Conservation (phyloP, 1,140 invertebrate species). For the Amphibalanus amphitrite region DNA sequence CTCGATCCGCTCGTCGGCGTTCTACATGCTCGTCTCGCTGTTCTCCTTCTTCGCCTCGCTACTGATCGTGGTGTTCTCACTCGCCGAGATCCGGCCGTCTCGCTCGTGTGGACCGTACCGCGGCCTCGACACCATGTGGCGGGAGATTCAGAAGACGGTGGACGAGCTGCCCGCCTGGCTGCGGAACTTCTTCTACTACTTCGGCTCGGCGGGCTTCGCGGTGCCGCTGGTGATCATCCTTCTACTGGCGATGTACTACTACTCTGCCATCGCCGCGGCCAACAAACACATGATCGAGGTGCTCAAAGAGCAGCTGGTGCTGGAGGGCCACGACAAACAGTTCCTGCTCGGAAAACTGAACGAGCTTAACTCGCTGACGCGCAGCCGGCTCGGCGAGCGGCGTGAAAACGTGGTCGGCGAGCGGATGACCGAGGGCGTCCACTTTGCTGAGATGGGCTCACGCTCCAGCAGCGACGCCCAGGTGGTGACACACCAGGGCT, state of each 20-base stretch:
- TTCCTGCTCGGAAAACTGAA: slow-evolving; percentile 64
- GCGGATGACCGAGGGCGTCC: too few species aligned
- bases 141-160: slow-evolving; percentile 13
- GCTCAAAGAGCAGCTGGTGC: slow-evolving; percentile 63
- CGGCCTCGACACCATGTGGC: slow-evolving; percentile 42
- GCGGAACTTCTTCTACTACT: slow-evolving; percentile 38
- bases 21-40: slow-evolving; percentile 17
- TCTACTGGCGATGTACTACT: slow-evolving; percentile 57
- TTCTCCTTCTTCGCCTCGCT: slow-evolving; percentile 18
- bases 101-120: slow-evolving; percentile 65
- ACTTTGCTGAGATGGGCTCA: too few species aligned
- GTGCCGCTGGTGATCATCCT: slow-evolving; percentile 46
- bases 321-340: slow-evolving; percentile 79
- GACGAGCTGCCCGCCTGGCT: slow-evolving; percentile 38
- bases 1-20: slow-evolving; percentile 47
- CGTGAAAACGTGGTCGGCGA: too few species aligned
- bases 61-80: slow-evolving; percentile 41
- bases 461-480: too few species aligned
- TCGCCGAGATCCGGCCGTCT: slow-evolving; percentile 57
- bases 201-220: slow-evolving; percentile 48
- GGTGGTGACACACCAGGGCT: too few species aligned
- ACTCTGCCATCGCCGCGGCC: slow-evolving; percentile 52
- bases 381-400: too few species aligned
- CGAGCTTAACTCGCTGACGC: slow-evolving; percentile 35
- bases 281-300: slow-evolving; percentile 70